A percentile compares a stretch with the other conserved stretches of the same genome.
phyloP scores from a whole-genome alignment of 2,888 invertebrate genomes.

The Lymantria monacha region DNA sequence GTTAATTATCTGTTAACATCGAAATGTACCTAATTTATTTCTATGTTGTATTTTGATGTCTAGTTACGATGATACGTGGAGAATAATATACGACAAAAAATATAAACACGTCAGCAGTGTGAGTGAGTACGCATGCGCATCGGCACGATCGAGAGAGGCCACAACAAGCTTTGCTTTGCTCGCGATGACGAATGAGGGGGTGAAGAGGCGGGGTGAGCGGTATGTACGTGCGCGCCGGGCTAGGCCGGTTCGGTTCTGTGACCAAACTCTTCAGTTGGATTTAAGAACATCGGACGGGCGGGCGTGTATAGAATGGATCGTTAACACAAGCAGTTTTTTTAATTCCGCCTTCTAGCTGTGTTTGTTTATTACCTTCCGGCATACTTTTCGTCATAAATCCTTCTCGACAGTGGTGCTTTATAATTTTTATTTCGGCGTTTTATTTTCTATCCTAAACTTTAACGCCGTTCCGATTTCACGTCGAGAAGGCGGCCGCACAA shows the following conservation, averaged over 20 bases:
- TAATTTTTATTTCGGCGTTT: slow-evolving; percentile 61
- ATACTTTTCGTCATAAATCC: slow-evolving; percentile 68
- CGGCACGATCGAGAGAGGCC: slow-evolving; percentile 59
- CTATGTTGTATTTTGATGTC: slow-evolving; percentile 13
- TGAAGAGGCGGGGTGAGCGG: slow-evolving; percentile 28
- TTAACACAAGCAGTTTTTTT: slow-evolving; percentile 82
- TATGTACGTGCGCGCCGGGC: slow-evolving; percentile 46
- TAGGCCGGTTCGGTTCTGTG: slow-evolving; percentile 47
- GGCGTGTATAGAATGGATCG: slow-evolving; percentile 82
- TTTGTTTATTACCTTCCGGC: slow-evolving; percentile 78
- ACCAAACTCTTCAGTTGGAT: slow-evolving; percentile 70
- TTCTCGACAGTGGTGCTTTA: slow-evolving; percentile 78
- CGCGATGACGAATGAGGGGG: slow-evolving; percentile 42
- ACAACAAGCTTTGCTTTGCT: slow-evolving; percentile 43
- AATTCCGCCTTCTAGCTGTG: slow-evolving; percentile 81
- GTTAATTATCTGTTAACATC: too few species aligned
- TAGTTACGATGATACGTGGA: slow-evolving; percentile 38
- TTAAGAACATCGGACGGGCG: slow-evolving; percentile 81
- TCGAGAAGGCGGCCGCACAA: slow-evolving; percentile 78
- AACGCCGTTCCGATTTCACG: slow-evolving; percentile 78
- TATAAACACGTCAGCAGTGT: slow-evolving; percentile 79
- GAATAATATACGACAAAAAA: slow-evolving; percentile 68
- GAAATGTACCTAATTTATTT: too few species aligned
- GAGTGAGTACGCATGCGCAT: slow-evolving; percentile 75
- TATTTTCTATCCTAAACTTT: slow-evolving; percentile 59